Base-by-base conservation (phyloP, 2,888 invertebrate genomes). In the Fragum sueziense region DNA sequence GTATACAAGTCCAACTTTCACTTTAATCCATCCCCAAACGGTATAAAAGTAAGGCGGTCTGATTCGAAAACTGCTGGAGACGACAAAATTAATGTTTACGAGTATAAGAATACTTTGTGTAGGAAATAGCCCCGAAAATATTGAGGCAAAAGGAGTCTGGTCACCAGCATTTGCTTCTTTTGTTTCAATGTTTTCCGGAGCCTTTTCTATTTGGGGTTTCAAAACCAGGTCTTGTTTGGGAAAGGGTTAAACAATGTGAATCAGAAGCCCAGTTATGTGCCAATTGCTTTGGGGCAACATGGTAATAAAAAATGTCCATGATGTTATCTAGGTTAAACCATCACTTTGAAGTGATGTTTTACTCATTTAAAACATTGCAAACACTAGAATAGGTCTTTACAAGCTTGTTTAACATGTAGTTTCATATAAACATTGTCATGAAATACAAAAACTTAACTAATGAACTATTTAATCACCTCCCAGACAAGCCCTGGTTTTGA, bases 391-490 rank as follows among this genome's bases (percentile, higher is more conserved):
- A n/a, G 7, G 33, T n/a, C 61, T 29, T 31, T 20, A 61, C 33
- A 61, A 61, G 20, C 61, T 61, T 61, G 61, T 61, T 33, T 20
- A 61, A 61, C 57, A 57, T 25, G 57, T 25, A 27, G 25, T 22
- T 14, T 57, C 57, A 47, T n/a, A 47, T 20, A 20, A 20, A 14
- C 4, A 47, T 47, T 47, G 47, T 47, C 47, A 47, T 47, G 47
- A 47, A 47, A 47, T 47, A 47, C 20, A 14, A 47, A 47, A 47
- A 47, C 47, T 47, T 20, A 6, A 14, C 47, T n/a, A 47, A 47
- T 47, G 14, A 47, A 47, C 47, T 20, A 47, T n/a, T 47, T 47
- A n/a, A 20, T 14, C 47, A 3, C 3, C n/a, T n/a, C 47, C 3
- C 47, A 20, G 47, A 47, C 47, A 37, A 37, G 14, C 37, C 37